Base-by-base conservation (phyloP, 2,888 invertebrate genomes). In the Diplolepis rosae region DNA sequence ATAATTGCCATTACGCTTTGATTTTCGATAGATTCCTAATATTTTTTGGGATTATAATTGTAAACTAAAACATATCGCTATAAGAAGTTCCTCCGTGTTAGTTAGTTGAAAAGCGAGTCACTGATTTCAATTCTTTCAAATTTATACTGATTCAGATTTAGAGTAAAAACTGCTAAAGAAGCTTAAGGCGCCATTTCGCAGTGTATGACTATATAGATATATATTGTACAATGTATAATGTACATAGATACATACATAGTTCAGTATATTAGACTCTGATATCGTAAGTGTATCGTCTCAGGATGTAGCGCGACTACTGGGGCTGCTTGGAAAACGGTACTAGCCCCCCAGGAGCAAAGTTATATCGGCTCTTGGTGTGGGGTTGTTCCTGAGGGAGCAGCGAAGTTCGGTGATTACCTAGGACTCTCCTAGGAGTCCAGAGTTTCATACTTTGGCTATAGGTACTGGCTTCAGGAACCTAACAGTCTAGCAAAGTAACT, bases 321-420 rank as follows among this genome's bases (percentile, higher is more conserved):
- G 75, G 73, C 72, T 77, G 79, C 79, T 82, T 79, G 79, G 82
- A 82, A 81, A 84, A 79, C 80, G 78, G 81, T 81, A 83, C 81
- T 84, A 80, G 84, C 83, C 87, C 85, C 85, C 80, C 79, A 85
- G 87, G 85, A 88, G 83, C 83, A 88, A 88, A 88, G 88, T 88
- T 88, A 87, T 87, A 88, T 88, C 88, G 86, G 84, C 82, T 83
- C 80, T 79, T 80, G 74, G 73, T 73, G 80, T 73, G 76, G 80
- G 79, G 80, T 78, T 82, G 82, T 85, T 87, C 87, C 88, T 83
- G 82, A 82, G 88, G 86, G 88, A 88, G 83, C 81, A 70, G 70
- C 86, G 87, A 88, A 88, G 88, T 88, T 88, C 87, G 87, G 87
- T 88, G 88, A 88, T 88, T 88, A 88, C 88, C 88, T 84, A 86